A percentile compares a stretch with the other conserved stretches of the same genome.
Evolutionary conservation across 2,888 invertebrate genomes (phyloP).

Genomic region (Homarus gammarus): DNA sequence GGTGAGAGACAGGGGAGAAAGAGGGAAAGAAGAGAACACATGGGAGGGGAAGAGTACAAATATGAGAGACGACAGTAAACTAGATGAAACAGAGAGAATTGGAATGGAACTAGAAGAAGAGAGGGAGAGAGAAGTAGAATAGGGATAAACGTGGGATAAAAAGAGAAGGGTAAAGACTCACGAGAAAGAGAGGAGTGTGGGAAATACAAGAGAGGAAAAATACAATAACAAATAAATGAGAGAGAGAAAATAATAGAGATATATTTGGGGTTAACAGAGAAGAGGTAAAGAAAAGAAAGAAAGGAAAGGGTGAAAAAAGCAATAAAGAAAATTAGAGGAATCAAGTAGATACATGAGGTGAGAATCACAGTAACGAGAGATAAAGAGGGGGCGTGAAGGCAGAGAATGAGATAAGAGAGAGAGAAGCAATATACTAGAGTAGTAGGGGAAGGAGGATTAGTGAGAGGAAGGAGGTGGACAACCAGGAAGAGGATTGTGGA

Average conservation of each 20-base stretch:
- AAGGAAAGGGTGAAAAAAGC: background rate
- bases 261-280: background rate
- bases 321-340: background rate
- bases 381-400: background rate
- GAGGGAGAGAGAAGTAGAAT: background rate
- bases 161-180: background rate
- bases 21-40: background rate
- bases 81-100: background rate
- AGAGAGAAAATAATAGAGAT: too few species aligned
- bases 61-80: background rate
- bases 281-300: background rate
- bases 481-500: too few species aligned
- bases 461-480: background rate
- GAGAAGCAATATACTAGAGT: background rate
- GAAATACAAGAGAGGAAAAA: background rate
- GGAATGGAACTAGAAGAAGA: background rate
- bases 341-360: background rate
- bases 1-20: background rate
- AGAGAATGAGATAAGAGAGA: background rate
- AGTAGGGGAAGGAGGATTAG: background rate
- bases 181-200: background rate
- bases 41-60: background rate
- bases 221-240: background rate
- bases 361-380: background rate
- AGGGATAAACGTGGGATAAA: background rate